Evolutionary conservation across 2,888 invertebrate genomes (phyloP), one percentile per base, ranked within the genome.

Genomic region (Gasteruption jaculator): DNA sequence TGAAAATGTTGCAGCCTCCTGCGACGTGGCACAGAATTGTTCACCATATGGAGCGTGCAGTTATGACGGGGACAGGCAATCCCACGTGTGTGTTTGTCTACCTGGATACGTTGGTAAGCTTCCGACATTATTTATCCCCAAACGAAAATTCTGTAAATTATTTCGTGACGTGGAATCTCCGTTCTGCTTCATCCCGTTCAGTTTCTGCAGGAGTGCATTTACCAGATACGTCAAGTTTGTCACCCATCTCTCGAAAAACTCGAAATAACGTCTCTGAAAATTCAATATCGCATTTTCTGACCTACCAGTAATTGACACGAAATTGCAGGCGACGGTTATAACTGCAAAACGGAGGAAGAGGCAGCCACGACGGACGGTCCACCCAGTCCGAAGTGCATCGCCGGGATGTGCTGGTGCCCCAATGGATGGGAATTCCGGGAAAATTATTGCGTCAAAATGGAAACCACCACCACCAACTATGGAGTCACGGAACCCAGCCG

Each of bases 351-450:
- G 20, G 58, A 63, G 25, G 39, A 49, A 12, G 61, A 63, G 14
- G 53, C 53, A n/a, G 55, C 61, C 21, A 53, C 56, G 16, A 48
- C 52, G 39, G 43, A 54, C 32, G 50, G 41, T 15, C 54, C 56
- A 20, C 68, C 63, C 24, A 52, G 50, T 43, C 67, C 68, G 3
- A 58, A 62, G 31, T 79, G 79, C 56, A 48, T 72, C 3, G 46
- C 68, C 3, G 73, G 66, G 18, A 56, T 68, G 42, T 85, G 85
- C 59, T 77, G 76, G 71, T 85, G 86, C 65, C 74, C 76, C 4
- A 50, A 56, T 20, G 80, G 78, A 11, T 82, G 74, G 66, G 61
- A 66, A 35, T 62, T 65, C 24, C 50, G 41, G 12, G 54, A 60
- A 21, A 53, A 58, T 36, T 49, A 46, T 22, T 69, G 69, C 43